A percentile compares a stretch with the other conserved stretches of the same genome.
These are phyloP conservation scores for Caenorhabditis sp. DNA, from an alignment of 2,888 invertebrate genomes.

Conservation along the genomic window DNA sequence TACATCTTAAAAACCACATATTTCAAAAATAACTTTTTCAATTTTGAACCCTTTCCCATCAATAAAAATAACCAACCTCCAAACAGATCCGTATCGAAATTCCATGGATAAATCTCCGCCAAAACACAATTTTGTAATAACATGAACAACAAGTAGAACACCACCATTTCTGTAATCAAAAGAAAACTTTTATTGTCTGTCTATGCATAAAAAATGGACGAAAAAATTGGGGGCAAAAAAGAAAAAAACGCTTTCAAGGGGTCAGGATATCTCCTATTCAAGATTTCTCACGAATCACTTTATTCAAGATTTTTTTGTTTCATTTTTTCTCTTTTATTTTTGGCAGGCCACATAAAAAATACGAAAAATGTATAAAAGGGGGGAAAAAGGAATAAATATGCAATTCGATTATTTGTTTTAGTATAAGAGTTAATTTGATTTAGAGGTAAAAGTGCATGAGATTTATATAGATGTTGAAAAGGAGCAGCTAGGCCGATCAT, in stretches of 20 bases:
- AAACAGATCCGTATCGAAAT: not conserved
- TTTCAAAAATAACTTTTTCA: too few species aligned
- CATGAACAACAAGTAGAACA: not conserved
- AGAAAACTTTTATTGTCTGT: not conserved
- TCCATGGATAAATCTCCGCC: not conserved
- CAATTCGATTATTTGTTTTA: too few species aligned
- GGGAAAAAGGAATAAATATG: not conserved
- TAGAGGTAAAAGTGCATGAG: too few species aligned
- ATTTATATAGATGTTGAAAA: too few species aligned
- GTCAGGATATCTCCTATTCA: not conserved
- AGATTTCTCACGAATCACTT: constrained; percentile 1
- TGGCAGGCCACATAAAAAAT: not conserved
- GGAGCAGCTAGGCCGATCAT: too few species aligned
- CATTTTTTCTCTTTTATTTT: not conserved
- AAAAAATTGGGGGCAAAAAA: not conserved
- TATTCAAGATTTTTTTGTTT: not conserved
- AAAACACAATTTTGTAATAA: not conserved
- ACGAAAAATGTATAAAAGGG: not conserved
- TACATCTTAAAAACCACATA: too few species aligned
- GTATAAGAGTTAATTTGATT: too few species aligned
- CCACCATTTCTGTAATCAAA: not conserved
- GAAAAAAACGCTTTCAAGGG: not conserved
- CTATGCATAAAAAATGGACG: not conserved
- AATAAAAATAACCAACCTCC: not conserved
- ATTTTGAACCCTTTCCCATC: too few species aligned